These are phyloP conservation scores for Amiota minor DNA, from an alignment of 2,888 invertebrate genomes.

Conservation along the genomic window DNA sequence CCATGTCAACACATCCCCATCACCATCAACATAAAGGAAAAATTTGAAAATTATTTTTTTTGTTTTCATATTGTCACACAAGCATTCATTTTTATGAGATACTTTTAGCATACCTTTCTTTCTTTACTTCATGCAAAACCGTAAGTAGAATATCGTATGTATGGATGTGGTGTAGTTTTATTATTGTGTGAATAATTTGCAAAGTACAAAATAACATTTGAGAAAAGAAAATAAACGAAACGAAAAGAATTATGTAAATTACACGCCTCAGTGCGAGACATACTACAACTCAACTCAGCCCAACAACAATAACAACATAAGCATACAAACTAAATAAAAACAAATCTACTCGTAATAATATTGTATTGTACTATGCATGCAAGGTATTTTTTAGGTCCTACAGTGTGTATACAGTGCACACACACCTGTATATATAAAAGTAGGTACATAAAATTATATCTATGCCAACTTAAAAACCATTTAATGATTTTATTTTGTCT, in stretches of 20 bases:
- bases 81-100: slow-evolving; percentile 24
- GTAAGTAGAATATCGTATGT: too few species aligned
- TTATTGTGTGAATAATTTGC: slow-evolving; percentile 23
- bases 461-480: too few species aligned
- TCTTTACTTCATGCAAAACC: not conserved
- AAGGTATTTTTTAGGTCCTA: too few species aligned
- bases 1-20: not conserved
- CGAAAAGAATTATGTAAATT: slow-evolving; percentile 21
- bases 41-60: not conserved
- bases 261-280: slow-evolving; percentile 20
- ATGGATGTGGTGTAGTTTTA: not conserved
- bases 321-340: too few species aligned
- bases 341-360: too few species aligned
- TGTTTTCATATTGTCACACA: not conserved
- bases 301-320: too few species aligned
- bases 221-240: not conserved
- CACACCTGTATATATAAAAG: too few species aligned
- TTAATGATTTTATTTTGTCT: too few species aligned
- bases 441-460: too few species aligned
- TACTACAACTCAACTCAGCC: not conserved
- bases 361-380: too few species aligned
- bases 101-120: not conserved
- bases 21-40: not conserved
- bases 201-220: slow-evolving; percentile 1
- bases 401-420: too few species aligned